phyloP scores from a whole-genome alignment of 2,113 vertebrate genomes.

The Myiozetetes cayanensis region DNA sequence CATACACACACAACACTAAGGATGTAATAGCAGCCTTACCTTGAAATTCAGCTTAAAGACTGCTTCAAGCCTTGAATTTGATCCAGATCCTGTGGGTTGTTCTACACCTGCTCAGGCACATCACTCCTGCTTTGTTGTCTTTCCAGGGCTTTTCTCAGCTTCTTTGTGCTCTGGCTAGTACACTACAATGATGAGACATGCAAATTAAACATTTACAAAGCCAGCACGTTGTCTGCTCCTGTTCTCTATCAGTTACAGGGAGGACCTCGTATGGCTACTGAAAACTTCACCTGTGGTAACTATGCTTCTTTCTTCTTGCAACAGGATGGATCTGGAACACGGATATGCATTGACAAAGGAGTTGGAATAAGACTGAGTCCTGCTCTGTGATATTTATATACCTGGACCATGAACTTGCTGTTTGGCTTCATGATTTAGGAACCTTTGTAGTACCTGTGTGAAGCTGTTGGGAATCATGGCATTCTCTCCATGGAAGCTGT shows the following conservation, averaged over 20 bases:
- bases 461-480: slow-evolving; percentile 80
- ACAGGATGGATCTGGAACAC: slow-evolving; percentile 73
- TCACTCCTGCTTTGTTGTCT: slow-evolving; percentile 12
- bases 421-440: slow-evolving; percentile 48
- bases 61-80: slow-evolving; percentile 17
- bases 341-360: slow-evolving; percentile 56
- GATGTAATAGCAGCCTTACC: background rate
- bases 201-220: background rate
- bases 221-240: background rate
- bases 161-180: background rate
- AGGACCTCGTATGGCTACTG: background rate
- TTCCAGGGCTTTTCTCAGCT: slow-evolving; percentile 22
- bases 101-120: slow-evolving; percentile 30
- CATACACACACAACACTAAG: background rate
- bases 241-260: background rate
- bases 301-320: background rate
- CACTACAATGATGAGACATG: background rate
- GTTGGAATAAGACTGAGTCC: slow-evolving; percentile 50
- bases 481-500: slow-evolving; percentile 92
- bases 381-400: slow-evolving; percentile 7
- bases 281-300: background rate
- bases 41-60: slow-evolving; percentile 13
- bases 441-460: background rate
- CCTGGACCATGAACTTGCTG: slow-evolving; percentile 74
- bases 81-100: slow-evolving; percentile 24